These are phyloP conservation scores for Eutrigla gurnardus DNA, from an alignment of 2,797 vertebrate species.

Conservation along the genomic window DNA sequence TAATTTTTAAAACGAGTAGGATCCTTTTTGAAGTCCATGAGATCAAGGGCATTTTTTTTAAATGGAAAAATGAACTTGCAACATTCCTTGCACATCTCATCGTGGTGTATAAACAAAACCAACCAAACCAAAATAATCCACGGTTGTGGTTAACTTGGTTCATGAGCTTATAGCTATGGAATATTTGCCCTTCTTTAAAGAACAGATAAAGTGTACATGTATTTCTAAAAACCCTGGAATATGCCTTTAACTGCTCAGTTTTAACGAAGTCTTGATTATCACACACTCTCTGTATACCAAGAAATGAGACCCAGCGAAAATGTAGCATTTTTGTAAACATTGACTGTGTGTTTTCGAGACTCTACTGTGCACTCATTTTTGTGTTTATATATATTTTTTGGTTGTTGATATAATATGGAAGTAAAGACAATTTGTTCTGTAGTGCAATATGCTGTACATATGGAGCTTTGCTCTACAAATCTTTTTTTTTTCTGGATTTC, in stretches of 20 bases:
- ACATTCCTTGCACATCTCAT: slow-evolving; percentile 81
- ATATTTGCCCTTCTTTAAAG: slow-evolving; percentile 60
- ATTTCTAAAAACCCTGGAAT: slow-evolving; percentile 81
- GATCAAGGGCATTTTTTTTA: slow-evolving; percentile 77
- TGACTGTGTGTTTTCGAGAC: slow-evolving; percentile 90
- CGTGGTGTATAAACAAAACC: slow-evolving; percentile 56
- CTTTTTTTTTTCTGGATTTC: slow-evolving; percentile 80
- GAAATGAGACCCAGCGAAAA: slow-evolving; percentile 89
- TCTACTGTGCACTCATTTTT: slow-evolving; percentile 88
- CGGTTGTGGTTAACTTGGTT: slow-evolving; percentile 60
- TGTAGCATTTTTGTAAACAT: slow-evolving; percentile 91
- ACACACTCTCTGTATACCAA: slow-evolving; percentile 88
- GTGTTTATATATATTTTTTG: slow-evolving; percentile 79
- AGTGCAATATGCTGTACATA: slow-evolving; percentile 91
- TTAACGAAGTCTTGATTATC: slow-evolving; percentile 85
- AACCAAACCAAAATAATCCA: slow-evolving; percentile 65
- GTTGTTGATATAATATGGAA: slow-evolving; percentile 84
- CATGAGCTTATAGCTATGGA: slow-evolving; percentile 38
- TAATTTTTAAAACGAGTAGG: slow-evolving; percentile 63
- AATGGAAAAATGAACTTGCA: slow-evolving; percentile 68
- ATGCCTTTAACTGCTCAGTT: slow-evolving; percentile 87
- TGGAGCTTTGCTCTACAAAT: slow-evolving; percentile 88
- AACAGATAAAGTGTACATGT: slow-evolving; percentile 74
- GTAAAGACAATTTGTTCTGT: slow-evolving; percentile 87
- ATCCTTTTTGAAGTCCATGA: slow-evolving; percentile 71